Percentiles rank a stretch among this genome's conserved stretches.
Conservation (phyloP, 2,113 vertebrate species). For the Megalops atlanticus region DNA sequence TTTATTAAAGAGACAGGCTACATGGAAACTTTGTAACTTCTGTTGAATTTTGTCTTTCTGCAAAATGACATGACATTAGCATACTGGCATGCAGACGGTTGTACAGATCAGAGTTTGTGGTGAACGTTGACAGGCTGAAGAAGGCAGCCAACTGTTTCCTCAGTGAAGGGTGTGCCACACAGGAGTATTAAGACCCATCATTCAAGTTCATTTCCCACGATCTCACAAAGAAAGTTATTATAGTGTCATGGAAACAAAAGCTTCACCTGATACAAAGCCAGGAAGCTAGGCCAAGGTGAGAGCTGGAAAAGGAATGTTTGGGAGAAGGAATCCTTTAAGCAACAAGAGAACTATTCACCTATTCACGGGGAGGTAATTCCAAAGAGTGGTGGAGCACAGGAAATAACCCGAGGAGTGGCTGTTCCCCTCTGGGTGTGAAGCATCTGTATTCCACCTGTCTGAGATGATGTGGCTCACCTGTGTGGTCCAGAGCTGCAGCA, state of each 20-base stretch:
- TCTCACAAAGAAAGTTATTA: neutral
- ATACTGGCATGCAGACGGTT: neutral
- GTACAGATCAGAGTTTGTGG: neutral
- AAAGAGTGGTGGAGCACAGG: neutral
- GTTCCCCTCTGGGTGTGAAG: neutral
- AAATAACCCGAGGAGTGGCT: neutral
- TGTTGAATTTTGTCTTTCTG: neutral
- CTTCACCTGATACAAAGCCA: neutral
- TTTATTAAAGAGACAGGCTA: neutral
- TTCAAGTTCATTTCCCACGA: neutral
- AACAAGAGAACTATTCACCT: neutral
- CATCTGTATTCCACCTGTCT: neutral
- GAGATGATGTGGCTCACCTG: conserved; percentile 61
- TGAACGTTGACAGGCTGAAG: neutral
- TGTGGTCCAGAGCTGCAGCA: conserved; percentile 83
- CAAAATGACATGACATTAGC: neutral
- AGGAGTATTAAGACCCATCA: neutral
- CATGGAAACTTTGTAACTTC: neutral
- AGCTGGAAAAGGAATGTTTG: no score
- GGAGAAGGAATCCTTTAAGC: neutral
- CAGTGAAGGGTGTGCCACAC: neutral
- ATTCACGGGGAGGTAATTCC: neutral
- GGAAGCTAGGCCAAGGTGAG: neutral
- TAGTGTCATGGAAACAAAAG: neutral
- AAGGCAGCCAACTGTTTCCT: neutral